Conservation (phyloP, 2,888 invertebrate genomes). For the Atrina japonica region DNA sequence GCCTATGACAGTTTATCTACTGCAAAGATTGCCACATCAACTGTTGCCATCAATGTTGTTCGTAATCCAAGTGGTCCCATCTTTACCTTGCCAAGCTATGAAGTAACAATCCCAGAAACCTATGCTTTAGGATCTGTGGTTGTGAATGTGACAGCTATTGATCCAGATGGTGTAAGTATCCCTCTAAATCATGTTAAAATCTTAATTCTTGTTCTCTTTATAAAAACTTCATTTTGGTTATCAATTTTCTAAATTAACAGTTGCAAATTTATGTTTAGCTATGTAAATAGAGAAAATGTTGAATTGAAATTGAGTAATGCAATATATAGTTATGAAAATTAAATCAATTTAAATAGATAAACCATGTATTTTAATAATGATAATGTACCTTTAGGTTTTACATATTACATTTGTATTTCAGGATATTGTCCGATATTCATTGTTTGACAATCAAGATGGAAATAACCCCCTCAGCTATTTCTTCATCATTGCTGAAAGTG, state of each 20-base stretch:
- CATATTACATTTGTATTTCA: slow-evolving; percentile 41
- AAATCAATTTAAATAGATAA: too few relatives aligned
- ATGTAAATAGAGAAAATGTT: too few relatives aligned
- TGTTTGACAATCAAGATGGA: slow-evolving; percentile 52
- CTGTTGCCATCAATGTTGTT: slow-evolving; percentile 59
- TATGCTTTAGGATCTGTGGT: slow-evolving; percentile 52
- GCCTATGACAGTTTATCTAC: slow-evolving; percentile 64
- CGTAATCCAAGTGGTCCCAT: slow-evolving; percentile 63
- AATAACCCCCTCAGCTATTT: slow-evolving; percentile 69
- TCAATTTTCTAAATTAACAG: too few relatives aligned
- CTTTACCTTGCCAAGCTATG: slow-evolving; percentile 56
- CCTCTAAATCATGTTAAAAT: too few relatives aligned
- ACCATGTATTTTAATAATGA: too few relatives aligned
- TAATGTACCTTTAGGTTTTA: too few relatives aligned
- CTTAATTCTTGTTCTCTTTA: too few relatives aligned
- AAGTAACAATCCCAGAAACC: slow-evolving; percentile 56
- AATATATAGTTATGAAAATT: too few relatives aligned
- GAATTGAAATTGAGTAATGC: too few relatives aligned
- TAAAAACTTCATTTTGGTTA: too few relatives aligned
- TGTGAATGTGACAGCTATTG: slow-evolving; percentile 59
- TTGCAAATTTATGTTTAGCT: too few relatives aligned
- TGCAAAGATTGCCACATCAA: slow-evolving; percentile 55
- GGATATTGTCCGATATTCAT: slow-evolving; percentile 62
- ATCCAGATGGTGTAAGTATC: slow-evolving; percentile 63
- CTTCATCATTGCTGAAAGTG: slow-evolving; percentile 69